Evolutionary conservation across 2,113 vertebrate species (phyloP).

Genomic region (Dryoscopus gambensis): DNA sequence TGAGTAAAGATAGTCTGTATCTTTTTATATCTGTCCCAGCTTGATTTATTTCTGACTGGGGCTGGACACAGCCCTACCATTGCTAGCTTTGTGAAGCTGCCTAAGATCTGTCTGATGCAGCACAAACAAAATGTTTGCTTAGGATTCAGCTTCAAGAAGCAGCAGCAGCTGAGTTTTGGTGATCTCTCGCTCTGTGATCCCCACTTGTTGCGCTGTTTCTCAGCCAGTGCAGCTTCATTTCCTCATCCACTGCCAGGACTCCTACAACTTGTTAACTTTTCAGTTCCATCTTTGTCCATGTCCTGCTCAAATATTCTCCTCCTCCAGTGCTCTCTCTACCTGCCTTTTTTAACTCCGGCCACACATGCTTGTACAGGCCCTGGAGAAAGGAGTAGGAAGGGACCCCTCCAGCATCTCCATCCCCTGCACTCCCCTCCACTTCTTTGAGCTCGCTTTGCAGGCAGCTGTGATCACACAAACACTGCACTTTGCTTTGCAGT

Average conservation of each 20-base stretch:
- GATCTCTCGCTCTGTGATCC: neutral
- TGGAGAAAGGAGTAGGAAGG: neutral
- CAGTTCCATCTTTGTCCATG: neutral
- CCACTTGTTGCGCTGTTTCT: neutral
- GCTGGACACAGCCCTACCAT: neutral
- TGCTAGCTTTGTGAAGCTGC: neutral
- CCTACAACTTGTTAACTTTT: neutral
- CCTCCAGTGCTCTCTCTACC: neutral
- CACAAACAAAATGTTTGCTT: slow-evolving; percentile 20
- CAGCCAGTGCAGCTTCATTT: neutral
- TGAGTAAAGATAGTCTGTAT: neutral
- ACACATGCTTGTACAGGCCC: neutral
- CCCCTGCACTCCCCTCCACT: neutral
- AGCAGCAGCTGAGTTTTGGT: neutral
- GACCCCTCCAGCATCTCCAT: neutral
- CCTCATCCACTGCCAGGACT: neutral
- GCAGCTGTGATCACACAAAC: neutral
- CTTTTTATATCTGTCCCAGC: neutral
- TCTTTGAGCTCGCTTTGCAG: neutral
- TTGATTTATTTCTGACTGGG: neutral
- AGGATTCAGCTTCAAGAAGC: neutral
- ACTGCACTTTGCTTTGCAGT: neutral
- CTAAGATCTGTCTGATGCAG: neutral
- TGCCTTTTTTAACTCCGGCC: neutral
- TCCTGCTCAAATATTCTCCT: neutral